A percentile compares a stretch with the other conserved stretches of the same genome.
phyloP scores from a whole-genome alignment of 2,888 invertebrate species.

The Aphelenchoides bicaudatus region DNA sequence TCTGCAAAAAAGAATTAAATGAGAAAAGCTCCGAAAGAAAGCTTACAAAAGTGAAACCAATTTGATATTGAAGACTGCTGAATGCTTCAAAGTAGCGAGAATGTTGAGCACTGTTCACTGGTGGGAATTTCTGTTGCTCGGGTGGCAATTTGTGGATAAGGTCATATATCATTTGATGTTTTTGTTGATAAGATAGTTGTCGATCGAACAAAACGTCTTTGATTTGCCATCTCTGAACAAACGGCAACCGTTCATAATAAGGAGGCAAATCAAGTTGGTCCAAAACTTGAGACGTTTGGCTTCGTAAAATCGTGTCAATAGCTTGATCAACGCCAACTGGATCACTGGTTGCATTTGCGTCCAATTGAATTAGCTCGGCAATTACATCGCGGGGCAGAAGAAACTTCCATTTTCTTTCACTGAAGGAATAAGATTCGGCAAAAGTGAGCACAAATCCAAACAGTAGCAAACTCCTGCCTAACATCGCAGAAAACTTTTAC shows the following conservation, averaged over 20 bases:
- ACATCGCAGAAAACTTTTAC: too few species aligned
- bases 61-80: slow-evolving; percentile 27
- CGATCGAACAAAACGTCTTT: slow-evolving; percentile 32
- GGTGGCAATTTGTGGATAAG: slow-evolving; percentile 21
- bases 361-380: slow-evolving; percentile 22
- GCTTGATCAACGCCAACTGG: slow-evolving; percentile 23
- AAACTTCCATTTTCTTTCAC: slow-evolving; percentile 24
- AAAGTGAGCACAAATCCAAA: background rate
- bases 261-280: slow-evolving; percentile 29
- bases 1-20: slow-evolving; percentile 23
- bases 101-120: slow-evolving; percentile 4
- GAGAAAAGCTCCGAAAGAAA: background rate
- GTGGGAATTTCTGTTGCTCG: slow-evolving; percentile 12
- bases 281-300: slow-evolving; percentile 16
- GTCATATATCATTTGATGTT: slow-evolving; percentile 26
- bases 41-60: slow-evolving; percentile 30
- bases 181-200: slow-evolving; percentile 23
- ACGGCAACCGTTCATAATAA: slow-evolving; percentile 27
- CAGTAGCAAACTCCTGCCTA: too few species aligned
- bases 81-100: slow-evolving; percentile 31
- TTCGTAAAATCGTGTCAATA: slow-evolving; percentile 23
- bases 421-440: slow-evolving; percentile 5
- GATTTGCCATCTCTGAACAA: slow-evolving; percentile 30
- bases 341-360: slow-evolving; percentile 14
- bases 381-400: slow-evolving; percentile 25